Percentiles rank a stretch among this genome's conserved stretches.
phyloP scores from a whole-genome alignment of 2,113 vertebrate genomes.

The Hippocampus guttulatus region DNA sequence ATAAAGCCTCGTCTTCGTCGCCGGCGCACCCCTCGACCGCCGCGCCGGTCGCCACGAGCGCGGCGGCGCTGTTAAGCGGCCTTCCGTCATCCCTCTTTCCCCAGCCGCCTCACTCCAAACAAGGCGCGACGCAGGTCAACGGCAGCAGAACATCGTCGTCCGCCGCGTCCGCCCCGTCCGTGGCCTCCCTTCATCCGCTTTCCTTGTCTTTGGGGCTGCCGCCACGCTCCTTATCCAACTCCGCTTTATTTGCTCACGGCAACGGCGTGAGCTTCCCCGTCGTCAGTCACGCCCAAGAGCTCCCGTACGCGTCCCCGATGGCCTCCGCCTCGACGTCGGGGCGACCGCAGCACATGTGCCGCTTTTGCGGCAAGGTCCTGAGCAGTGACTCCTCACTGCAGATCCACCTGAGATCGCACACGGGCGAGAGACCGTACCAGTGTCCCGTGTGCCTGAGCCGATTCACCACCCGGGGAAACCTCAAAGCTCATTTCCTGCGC shows the following conservation, averaged over 20 bases:
- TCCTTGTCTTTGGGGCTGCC: constrained; percentile 71
- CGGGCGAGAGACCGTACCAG: constrained; percentile 87
- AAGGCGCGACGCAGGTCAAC: constrained; percentile 49
- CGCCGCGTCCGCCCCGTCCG: constrained; percentile 57
- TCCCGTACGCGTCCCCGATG: constrained; percentile 57
- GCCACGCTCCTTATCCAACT: constrained; percentile 73
- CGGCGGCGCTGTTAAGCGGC: constrained; percentile 52
- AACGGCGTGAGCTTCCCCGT: constrained; percentile 57
- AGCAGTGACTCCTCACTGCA: constrained; percentile 90
- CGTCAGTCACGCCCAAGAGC: constrained; percentile 64
- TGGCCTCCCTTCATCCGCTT: constrained; percentile 66
- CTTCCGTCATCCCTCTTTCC: constrained; percentile 65
- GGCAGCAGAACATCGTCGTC: constrained; percentile 50
- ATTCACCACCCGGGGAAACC: constrained; percentile 89
- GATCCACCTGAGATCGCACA: constrained; percentile 89
- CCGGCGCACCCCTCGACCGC: constrained; percentile 56
- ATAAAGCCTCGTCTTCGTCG: constrained; percentile 53
- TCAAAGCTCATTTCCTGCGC: constrained; percentile 89
- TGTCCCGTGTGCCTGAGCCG: constrained; percentile 90
- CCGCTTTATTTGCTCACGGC: constrained; percentile 57
- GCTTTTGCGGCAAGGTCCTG: constrained; percentile 88
- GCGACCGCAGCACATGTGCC: constrained; percentile 79
- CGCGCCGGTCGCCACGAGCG: constrained; percentile 41
- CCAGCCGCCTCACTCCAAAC: constrained; percentile 64
- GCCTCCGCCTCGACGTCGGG: constrained; percentile 50